Conservation (phyloP, 2,797 vertebrate species). For the Aselliscus stoliczkanus region DNA sequence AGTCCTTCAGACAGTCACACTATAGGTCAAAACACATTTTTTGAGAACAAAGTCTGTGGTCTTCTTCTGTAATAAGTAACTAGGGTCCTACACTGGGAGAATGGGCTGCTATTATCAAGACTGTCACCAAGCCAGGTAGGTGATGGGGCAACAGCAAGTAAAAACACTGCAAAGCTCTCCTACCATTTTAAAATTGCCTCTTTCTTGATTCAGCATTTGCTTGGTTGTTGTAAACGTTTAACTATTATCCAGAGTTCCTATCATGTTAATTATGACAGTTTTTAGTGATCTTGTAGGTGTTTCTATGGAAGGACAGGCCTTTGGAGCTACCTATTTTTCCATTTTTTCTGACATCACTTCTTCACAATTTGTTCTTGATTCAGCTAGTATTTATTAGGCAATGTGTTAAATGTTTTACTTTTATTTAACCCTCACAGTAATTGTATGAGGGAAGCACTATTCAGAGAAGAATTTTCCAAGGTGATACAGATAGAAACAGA, state of each 20-base stretch:
- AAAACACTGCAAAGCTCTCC: not conserved
- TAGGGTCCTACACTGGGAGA: not conserved
- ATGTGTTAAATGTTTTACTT: not conserved
- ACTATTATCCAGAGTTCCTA: not conserved
- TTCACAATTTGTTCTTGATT: not conserved
- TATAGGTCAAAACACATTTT: not conserved
- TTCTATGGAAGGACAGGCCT: not conserved
- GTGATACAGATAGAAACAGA: not conserved
- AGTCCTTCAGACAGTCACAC: not conserved
- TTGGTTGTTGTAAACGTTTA: not conserved
- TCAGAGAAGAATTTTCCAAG: not conserved
- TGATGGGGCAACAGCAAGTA: not conserved
- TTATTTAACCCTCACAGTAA: constrained; percentile 21
- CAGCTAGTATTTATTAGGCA: not conserved
- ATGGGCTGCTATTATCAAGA: not conserved
- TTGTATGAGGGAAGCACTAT: not conserved
- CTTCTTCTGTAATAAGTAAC: not conserved
- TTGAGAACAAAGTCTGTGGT: not conserved
- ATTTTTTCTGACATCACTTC: not conserved
- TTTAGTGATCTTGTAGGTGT: not conserved
- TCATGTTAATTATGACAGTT: not conserved
- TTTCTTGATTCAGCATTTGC: not conserved
- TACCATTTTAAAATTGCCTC: not conserved
- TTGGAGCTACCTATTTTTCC: not conserved
- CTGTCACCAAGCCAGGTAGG: not conserved